Conservation (phyloP, 2,888 invertebrate species). For the Agrochola lychnidis region DNA sequence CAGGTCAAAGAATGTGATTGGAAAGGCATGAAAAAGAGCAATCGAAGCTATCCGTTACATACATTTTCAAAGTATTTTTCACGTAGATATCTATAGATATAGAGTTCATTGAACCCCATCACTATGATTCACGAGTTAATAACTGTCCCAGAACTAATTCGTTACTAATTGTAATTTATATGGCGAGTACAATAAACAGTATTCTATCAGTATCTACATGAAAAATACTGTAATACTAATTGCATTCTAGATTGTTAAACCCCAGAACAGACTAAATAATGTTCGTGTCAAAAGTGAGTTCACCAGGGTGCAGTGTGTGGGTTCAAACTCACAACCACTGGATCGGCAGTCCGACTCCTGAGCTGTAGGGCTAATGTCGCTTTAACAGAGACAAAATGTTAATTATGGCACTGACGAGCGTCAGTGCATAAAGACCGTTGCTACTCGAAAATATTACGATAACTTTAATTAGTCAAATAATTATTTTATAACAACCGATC, state of each 20-base stretch:
- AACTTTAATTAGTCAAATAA: neutral
- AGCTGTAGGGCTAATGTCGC: constrained; percentile 49
- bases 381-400: constrained; percentile 53
- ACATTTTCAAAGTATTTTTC: constrained; percentile 47
- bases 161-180: constrained; percentile 43
- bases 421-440: constrained; percentile 10
- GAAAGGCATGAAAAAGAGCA: constrained; percentile 23
- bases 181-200: constrained; percentile 31
- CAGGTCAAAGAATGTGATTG: constrained; percentile 1
- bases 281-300: constrained; percentile 40
- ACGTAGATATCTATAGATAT: constrained; percentile 31
- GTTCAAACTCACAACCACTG: constrained; percentile 55
- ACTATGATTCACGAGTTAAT: constrained; percentile 40
- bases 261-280: constrained; percentile 29
- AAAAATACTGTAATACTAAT: constrained; percentile 39
- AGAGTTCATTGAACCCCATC: constrained; percentile 38
- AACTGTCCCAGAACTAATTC: constrained; percentile 38
- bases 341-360: constrained; percentile 46
- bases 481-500: neutral
- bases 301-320: constrained; percentile 43
- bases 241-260: constrained; percentile 21
- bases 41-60: constrained; percentile 11
- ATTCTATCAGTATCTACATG: constrained; percentile 12
- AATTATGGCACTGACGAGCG: constrained; percentile 33
- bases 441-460: constrained; percentile 22